A percentile compares a stretch with the other conserved stretches of the same genome.
Conservation (phyloP, 2,113 vertebrate genomes). For the Entelurus aequoreus region DNA sequence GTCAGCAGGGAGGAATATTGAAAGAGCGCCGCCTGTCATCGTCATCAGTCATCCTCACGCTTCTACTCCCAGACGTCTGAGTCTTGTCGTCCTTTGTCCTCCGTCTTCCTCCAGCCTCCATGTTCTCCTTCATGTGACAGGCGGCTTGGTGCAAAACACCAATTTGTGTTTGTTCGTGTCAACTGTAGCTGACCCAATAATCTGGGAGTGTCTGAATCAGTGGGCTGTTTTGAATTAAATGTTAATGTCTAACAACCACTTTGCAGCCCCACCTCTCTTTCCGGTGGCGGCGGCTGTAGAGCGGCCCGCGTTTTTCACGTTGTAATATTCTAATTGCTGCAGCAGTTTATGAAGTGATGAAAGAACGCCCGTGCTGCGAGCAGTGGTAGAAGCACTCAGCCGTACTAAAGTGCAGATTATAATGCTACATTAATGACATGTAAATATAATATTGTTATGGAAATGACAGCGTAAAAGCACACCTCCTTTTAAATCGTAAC, state of each 20-base stretch:
- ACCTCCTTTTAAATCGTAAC: constrained; percentile 42
- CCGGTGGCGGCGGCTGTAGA: constrained; percentile 31
- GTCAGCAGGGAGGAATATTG: constrained; percentile 64
- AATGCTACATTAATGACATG: constrained; percentile 53
- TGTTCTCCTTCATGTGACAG: constrained; percentile 53
- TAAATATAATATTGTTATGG: constrained; percentile 54
- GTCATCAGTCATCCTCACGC: constrained; percentile 61
- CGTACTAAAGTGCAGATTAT: constrained; percentile 31
- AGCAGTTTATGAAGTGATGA: constrained; percentile 62
- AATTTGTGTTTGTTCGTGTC: constrained; percentile 48
- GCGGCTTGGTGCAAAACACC: constrained; percentile 45
- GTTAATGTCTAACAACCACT: constrained; percentile 55
- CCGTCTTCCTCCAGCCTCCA: constrained; percentile 39
- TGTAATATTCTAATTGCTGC: constrained; percentile 67
- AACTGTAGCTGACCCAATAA: constrained; percentile 60
- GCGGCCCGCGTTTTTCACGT: constrained; percentile 37
- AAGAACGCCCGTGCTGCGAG: constrained; percentile 41
- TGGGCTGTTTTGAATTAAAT: constrained; percentile 65
- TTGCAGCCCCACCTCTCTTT: constrained; percentile 43
- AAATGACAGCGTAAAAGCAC: constrained; percentile 36
- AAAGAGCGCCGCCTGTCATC: constrained; percentile 64
- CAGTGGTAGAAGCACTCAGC: constrained; percentile 28
- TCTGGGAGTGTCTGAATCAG: constrained; percentile 58
- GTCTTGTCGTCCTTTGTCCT: constrained; percentile 62
- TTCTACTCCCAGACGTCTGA: constrained; percentile 60